These are phyloP conservation scores for Hypanus sabinus DNA, from an alignment of 2,113 vertebrate genomes.

Conservation along the genomic window DNA sequence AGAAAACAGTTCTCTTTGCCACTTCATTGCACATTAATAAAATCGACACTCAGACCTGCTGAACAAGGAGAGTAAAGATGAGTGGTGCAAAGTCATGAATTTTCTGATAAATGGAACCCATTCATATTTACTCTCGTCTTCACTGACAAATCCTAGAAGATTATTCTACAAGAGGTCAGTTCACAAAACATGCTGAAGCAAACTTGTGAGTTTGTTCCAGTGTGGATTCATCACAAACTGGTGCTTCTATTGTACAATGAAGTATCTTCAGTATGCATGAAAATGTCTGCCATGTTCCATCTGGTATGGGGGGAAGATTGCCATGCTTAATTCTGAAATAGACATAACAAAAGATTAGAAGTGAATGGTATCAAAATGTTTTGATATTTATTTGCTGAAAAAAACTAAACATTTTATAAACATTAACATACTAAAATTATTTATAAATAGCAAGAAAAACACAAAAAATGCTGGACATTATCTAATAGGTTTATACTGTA, in stretches of 20 bases:
- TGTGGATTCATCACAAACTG: background rate
- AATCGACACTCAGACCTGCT: background rate
- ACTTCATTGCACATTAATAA: background rate
- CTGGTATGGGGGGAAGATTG: background rate
- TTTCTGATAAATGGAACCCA: background rate
- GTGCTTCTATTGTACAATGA: background rate
- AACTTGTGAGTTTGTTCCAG: background rate
- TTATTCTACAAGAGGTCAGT: background rate
- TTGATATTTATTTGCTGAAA: background rate
- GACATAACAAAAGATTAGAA: background rate
- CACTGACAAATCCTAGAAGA: background rate
- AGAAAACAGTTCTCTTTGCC: background rate
- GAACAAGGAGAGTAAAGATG: background rate
- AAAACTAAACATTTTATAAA: background rate
- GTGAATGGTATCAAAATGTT: background rate
- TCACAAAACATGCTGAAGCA: background rate
- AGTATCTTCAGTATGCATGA: background rate
- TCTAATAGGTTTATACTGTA: background rate
- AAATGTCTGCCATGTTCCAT: background rate
- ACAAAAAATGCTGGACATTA: background rate
- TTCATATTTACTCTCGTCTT: background rate
- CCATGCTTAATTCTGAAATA: background rate
- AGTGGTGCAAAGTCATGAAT: background rate
- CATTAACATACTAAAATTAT: background rate
- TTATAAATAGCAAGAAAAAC: background rate